These are phyloP conservation scores for Heterodera filipjevi DNA, from an alignment of 2,888 invertebrate species.

Conservation along the genomic window DNA sequence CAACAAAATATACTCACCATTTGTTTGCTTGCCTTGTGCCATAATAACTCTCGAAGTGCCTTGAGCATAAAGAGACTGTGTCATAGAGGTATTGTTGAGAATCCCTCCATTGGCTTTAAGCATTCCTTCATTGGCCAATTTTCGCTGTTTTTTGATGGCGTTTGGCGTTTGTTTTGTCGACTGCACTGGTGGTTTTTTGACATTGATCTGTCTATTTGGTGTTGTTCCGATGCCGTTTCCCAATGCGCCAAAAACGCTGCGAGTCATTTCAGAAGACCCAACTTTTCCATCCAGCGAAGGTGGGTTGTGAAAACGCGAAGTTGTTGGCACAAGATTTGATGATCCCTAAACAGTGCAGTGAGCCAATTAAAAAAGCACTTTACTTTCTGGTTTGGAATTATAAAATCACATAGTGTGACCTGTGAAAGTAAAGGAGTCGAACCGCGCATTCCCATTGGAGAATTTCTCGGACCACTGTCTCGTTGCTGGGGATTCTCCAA, in stretches of 20 bases:
- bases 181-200: background rate
- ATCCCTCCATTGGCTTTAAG: background rate
- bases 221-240: conserved; percentile 8
- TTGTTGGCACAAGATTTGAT: background rate
- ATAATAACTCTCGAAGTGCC: background rate
- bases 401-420: background rate
- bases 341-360: background rate
- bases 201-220: background rate
- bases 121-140: background rate
- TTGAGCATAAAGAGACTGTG: conserved; percentile 31
- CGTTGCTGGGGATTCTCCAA: conserved; percentile 42
- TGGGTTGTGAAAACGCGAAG: conserved; percentile 24
- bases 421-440: conserved; percentile 23
- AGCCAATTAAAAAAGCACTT: background rate
- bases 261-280: conserved; percentile 25
- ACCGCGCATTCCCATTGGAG: conserved; percentile 12
- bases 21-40: background rate
- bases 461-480: conserved; percentile 35
- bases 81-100: conserved; percentile 21
- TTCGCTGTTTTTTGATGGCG: conserved; percentile 17
- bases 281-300: background rate
- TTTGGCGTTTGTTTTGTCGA: conserved; percentile 21
- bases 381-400: no score
- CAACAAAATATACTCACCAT: background rate
- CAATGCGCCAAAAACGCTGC: conserved; percentile 33